Evolutionary conservation across 2,888 invertebrate genomes (phyloP), one percentile per base, ranked within the genome.

Genomic region (Phalera bucephala): DNA sequence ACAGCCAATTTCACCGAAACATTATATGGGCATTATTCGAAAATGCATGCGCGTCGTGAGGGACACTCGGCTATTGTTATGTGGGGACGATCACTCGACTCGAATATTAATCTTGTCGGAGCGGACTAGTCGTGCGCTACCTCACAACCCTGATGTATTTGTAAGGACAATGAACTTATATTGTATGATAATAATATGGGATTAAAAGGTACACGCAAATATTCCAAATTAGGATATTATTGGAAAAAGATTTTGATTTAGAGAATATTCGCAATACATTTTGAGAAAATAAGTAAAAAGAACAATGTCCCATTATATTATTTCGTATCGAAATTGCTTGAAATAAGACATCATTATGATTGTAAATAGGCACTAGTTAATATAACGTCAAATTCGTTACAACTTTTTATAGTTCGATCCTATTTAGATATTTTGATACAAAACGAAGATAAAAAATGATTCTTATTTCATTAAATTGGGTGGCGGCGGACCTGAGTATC

Each of bases 21-120:
- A 82, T 85, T 81, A 82, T 86, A 89, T 85, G 87, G 88, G 80
- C 77, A 85, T 88, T 89, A 87, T 84, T 77, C 79, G 79, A 78
- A 84, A 85, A 88, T 86, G 82, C 86, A 86, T 80, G 84, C 85
- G 83, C 79, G 29, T 29, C 72, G 77, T 75, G 79, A 75, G 74
- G 70, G 62, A 59, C 53, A 70, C 70, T 64, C 67, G 67, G 63
- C 83, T 72, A 86, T 85, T 86, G 86, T 86, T 78, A 73, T 75
- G 76, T 71, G 73, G 67, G 69, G 69, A 69, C 76, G 70, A 79
- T 69, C 78, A 73, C 84, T 62, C 78, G 85, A 68, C 57, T 66
- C 65, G 88, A 86, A 89, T 89, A 89, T 87, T 89, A 88, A 89
- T 87, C 83, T 80, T 76, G 72, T 76, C 52, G 71, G 79, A 73